phyloP scores from a whole-genome alignment of 2,888 invertebrate species.

The Leucophenga maculata region DNA sequence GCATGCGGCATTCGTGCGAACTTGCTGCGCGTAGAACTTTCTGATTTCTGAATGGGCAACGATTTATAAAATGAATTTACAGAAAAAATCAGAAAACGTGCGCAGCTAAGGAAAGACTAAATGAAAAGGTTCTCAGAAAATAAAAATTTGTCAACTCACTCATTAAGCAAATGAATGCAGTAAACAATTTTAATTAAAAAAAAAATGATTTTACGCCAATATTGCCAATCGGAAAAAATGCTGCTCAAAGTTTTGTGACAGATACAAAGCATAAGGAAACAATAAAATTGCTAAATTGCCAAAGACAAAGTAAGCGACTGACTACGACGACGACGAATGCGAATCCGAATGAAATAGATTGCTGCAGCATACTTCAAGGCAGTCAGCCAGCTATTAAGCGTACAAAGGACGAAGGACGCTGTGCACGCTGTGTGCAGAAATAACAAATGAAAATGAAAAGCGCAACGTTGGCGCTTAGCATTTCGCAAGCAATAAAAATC shows the following conservation, averaged over 20 bases:
- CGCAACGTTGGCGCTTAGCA: conserved; percentile 35
- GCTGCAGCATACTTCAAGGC: no score
- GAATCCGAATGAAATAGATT: neutral
- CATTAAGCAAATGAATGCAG: conserved; percentile 55
- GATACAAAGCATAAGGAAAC: conserved; percentile 12
- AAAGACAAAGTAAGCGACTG: neutral
- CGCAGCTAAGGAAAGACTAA: no score
- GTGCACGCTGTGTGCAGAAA: conserved; percentile 6
- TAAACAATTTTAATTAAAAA: neutral
- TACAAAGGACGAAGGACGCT: neutral
- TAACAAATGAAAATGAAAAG: conserved; percentile 30
- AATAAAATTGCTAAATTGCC: conserved; percentile 16
- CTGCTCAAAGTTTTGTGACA: neutral
- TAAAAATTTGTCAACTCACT: conserved; percentile 62
- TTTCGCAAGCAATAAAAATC: conserved; percentile 65
- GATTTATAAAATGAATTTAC: conserved; percentile 22
- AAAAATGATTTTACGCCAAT: conserved; percentile 29
- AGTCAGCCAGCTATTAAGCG: neutral
- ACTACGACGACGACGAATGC: neutral
- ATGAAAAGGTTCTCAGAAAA: conserved; percentile 49
- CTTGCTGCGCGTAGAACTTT: neutral
- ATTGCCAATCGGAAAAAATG: conserved; percentile 49
- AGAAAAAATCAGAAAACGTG: neutral
- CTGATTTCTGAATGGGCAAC: conserved; percentile 14
- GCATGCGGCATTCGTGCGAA: neutral